Conservation (phyloP, 2,113 vertebrate species). For the Phocoena sinus region DNA sequence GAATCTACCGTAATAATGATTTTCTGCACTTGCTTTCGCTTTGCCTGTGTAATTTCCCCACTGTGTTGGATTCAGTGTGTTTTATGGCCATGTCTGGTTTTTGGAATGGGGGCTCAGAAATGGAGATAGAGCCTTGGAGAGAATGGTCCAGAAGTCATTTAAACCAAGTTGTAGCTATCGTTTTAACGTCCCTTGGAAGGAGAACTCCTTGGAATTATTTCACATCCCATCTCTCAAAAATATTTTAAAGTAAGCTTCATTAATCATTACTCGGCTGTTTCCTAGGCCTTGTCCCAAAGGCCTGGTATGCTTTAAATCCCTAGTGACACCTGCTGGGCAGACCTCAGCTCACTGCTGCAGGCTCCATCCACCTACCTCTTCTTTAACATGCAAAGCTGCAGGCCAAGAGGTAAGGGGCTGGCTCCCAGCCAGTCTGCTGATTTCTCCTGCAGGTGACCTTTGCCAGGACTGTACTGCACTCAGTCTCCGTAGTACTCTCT, state of each 20-base stretch:
- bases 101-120: background rate
- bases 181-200: slow-evolving; percentile 37
- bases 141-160: slow-evolving; percentile 32
- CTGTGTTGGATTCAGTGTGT: background rate
- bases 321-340: slow-evolving; percentile 58
- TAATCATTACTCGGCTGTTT: background rate
- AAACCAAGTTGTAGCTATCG: slow-evolving; percentile 31
- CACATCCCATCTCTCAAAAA: slow-evolving; percentile 27
- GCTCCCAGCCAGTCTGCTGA: background rate
- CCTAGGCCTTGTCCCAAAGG: background rate
- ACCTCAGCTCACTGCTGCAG: background rate
- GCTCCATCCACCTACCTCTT: background rate
- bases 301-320: slow-evolving; percentile 12
- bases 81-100: background rate
- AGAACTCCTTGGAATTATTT: background rate
- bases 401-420: background rate
- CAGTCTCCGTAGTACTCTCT: background rate
- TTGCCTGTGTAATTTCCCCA: background rate
- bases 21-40: background rate
- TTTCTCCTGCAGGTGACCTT: slow-evolving; percentile 43
- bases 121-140: background rate
- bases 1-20: background rate
- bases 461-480: background rate
- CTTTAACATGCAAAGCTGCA: background rate
- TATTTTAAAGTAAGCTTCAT: slow-evolving; percentile 34